Evolutionary conservation across 2,888 invertebrate genomes (phyloP).

Genomic region (Campopleginae sp.): DNA sequence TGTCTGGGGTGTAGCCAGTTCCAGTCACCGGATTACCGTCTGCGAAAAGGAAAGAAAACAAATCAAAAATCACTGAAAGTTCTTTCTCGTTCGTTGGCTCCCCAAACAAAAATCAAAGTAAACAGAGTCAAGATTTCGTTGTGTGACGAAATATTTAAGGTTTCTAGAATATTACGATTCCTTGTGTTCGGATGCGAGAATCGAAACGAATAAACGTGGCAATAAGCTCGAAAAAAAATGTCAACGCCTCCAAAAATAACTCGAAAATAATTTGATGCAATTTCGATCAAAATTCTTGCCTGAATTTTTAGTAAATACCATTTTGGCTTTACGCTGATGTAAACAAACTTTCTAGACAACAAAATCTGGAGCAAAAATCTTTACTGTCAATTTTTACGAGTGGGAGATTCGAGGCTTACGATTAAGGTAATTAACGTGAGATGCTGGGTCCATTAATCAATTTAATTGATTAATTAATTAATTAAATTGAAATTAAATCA

Average conservation of each 20-base stretch:
- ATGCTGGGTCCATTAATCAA: too few relatives aligned
- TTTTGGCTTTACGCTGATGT: not conserved
- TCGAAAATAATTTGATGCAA: not conserved
- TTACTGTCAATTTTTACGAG: not conserved
- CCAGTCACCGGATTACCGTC: constrained; percentile 87
- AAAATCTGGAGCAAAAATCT: not conserved
- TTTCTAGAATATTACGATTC: not conserved
- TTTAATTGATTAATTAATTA: too few relatives aligned
- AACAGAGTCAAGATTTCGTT: not conserved
- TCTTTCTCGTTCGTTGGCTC: constrained; percentile 20
- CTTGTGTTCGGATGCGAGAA: not conserved
- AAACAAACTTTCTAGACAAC: not conserved
- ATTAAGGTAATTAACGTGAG: not conserved
- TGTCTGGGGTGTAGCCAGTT: constrained; percentile 84
- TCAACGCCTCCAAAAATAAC: not conserved
- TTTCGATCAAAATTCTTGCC: not conserved
- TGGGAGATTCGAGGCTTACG: not conserved
- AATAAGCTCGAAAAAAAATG: not conserved
- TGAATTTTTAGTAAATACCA: not conserved
- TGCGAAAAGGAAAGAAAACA: constrained; percentile 71
- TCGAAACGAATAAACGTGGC: not conserved
- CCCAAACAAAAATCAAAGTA: not conserved
- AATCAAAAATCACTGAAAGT: constrained; percentile 1
- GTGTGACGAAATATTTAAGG: not conserved
- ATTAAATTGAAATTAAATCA: too few relatives aligned